Conservation (phyloP, 2,113 vertebrate genomes). For the Nothoprocta pentlandii region DNA sequence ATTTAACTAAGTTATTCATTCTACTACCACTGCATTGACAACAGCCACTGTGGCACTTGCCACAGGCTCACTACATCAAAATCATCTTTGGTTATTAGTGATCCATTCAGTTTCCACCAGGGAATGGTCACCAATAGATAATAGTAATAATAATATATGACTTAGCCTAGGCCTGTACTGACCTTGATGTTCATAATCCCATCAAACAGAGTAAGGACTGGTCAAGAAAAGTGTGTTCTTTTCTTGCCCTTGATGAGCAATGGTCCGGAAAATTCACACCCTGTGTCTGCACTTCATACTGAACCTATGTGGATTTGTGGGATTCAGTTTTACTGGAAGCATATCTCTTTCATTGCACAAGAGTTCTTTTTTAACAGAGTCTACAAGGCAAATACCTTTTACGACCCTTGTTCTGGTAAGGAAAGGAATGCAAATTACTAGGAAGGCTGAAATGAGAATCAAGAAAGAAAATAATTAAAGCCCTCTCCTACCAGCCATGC, state of each 20-base stretch:
- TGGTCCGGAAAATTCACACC: background rate
- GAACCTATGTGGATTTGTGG: background rate
- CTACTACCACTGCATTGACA: background rate
- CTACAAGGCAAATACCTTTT: conserved; percentile 42
- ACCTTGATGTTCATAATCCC: background rate
- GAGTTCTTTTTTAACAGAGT: background rate
- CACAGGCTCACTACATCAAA: background rate
- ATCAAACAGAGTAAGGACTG: background rate
- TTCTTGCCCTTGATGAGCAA: background rate
- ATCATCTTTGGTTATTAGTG: background rate
- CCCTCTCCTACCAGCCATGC: conserved; percentile 24
- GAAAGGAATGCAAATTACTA: conserved; percentile 59
- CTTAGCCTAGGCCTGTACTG: background rate
- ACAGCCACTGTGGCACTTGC: rapidly evolving
- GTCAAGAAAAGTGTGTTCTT: background rate
- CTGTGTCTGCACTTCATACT: background rate
- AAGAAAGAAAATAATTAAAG: conserved; percentile 72
- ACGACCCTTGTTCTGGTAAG: conserved; percentile 44
- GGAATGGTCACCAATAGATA: background rate
- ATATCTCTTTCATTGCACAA: conserved; percentile 10
- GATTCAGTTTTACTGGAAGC: background rate
- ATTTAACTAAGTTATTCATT: background rate
- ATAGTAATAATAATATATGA: background rate
- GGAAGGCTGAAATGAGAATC: conserved; percentile 59
- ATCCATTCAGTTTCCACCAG: background rate